Conservation (phyloP, 2,888 invertebrate species). For the Cynaeus angustus region DNA sequence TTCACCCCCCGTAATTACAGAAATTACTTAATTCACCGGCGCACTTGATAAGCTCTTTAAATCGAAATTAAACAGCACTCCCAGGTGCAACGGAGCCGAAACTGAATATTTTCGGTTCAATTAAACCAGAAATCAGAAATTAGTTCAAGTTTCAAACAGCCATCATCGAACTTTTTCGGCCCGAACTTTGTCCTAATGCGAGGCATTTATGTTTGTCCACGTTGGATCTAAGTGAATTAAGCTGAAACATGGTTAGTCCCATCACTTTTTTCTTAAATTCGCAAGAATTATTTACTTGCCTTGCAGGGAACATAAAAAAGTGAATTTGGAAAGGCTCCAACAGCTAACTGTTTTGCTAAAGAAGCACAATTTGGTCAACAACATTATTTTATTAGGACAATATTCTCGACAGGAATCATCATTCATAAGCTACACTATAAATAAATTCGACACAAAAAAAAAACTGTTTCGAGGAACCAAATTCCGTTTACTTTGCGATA, state of each 20-base stretch:
- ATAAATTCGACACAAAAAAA: too few relatives aligned
- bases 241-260: slow-evolving; percentile 33
- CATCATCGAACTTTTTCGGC: not conserved
- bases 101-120: slow-evolving; percentile 9
- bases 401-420: slow-evolving; percentile 17
- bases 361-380: slow-evolving; percentile 38
- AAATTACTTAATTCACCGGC: slow-evolving; percentile 32
- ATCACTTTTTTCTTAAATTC: slow-evolving; percentile 38
- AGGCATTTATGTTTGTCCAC: slow-evolving; percentile 22
- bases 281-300: slow-evolving; percentile 37
- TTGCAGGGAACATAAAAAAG: slow-evolving; percentile 29
- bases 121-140: slow-evolving; percentile 21
- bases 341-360: slow-evolving; percentile 39
- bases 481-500: too few relatives aligned
- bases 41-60: slow-evolving; percentile 20
- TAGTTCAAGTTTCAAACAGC: slow-evolving; percentile 5
- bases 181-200: slow-evolving; percentile 23
- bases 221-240: slow-evolving; percentile 27
- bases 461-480: too few relatives aligned
- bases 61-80: slow-evolving; percentile 34
- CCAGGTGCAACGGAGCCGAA: slow-evolving; percentile 28
- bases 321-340: slow-evolving; percentile 38
- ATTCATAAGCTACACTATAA: not conserved
- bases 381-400: slow-evolving; percentile 31
- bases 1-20: slow-evolving; percentile 18